Evolutionary conservation across 2,797 vertebrate species (phyloP).

Genomic region (Limosa lapponica): DNA sequence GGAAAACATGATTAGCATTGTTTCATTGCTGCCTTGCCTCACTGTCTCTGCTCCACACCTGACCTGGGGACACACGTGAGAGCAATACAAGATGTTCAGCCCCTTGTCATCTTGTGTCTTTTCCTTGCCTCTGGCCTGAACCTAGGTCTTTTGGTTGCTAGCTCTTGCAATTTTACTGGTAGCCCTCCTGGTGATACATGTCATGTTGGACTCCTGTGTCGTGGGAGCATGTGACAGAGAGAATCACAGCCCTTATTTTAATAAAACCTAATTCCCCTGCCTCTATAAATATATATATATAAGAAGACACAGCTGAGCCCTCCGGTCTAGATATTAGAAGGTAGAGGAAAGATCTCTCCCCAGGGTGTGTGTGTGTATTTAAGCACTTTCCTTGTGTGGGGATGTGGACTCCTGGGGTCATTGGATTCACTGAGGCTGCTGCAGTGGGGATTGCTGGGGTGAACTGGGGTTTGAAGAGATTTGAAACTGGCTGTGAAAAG

Average conservation of each 20-base stretch:
- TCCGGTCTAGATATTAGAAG: background rate
- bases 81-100: slow-evolving; percentile 8
- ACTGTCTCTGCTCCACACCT: background rate
- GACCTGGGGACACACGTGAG: slow-evolving; percentile 46
- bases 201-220: background rate
- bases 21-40: slow-evolving; percentile 11
- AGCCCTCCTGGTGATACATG: slow-evolving; percentile 27
- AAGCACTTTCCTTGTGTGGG: background rate
- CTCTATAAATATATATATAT: background rate
- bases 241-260: slow-evolving; percentile 31
- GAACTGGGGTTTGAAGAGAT: background rate
- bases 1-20: background rate
- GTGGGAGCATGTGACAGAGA: slow-evolving; percentile 20
- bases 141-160: background rate
- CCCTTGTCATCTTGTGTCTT: background rate
- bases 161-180: slow-evolving; percentile 18
- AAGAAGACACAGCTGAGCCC: background rate
- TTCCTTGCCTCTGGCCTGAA: slow-evolving; percentile 15
- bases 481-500: background rate
- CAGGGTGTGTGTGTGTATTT: background rate
- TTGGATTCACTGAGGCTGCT: background rate
- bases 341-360: background rate
- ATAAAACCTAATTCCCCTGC: slow-evolving; percentile 18
- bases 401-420: rapidly evolving
- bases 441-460: background rate